Base-by-base conservation (phyloP, 2,888 invertebrate genomes). In the Phalangium opilio region DNA sequence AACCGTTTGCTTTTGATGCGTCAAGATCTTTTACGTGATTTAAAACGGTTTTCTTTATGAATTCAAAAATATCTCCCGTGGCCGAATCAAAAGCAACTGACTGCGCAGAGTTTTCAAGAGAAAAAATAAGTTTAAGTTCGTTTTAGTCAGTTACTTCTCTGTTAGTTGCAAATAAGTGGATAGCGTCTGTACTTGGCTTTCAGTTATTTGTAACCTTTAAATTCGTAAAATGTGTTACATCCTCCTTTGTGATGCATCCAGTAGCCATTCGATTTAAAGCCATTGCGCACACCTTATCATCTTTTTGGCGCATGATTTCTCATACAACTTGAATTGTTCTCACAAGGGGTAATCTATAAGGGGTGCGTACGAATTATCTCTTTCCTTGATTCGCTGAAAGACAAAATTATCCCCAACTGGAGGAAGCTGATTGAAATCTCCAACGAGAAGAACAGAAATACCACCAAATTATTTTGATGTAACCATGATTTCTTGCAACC, bases 371-470 rank as follows among this genome's bases (percentile, higher is more conserved):
- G 27, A 8, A 27, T 27, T 27, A 27, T 18, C 41, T 12, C 21
- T 41, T n/a, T 14, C 15, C 20, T 41, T 41, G 2, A 27, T 20
- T 14, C 7, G 12, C 19, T 41, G 12, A 21, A 21, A 63, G 38
- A 61, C 50, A 15, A 52, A 44, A 8, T 41, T 43, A 36, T 61
- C 60, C 32, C 53, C 52, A 14, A 64, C 61, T 12, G 62, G 62
- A 17, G 60, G 59, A 33, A 63, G 50, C 53, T 64, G 62, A 52
- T 59, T 54, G 10, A 64, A 55, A 50, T 63, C 63, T 14, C 63
- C 64, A 39, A 64, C 57, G 17, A 58, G 52, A 18, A 63, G 49
- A 11, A 63, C 54, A n/a, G 60, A 61, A 4, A 61, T 43, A 15
- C 60, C 59, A 17, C 62, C 62, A 57, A 64, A 62, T 17, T 41